Base-by-base conservation (phyloP, 2,113 vertebrate genomes). In the Brachyhypopomus gauderio region DNA sequence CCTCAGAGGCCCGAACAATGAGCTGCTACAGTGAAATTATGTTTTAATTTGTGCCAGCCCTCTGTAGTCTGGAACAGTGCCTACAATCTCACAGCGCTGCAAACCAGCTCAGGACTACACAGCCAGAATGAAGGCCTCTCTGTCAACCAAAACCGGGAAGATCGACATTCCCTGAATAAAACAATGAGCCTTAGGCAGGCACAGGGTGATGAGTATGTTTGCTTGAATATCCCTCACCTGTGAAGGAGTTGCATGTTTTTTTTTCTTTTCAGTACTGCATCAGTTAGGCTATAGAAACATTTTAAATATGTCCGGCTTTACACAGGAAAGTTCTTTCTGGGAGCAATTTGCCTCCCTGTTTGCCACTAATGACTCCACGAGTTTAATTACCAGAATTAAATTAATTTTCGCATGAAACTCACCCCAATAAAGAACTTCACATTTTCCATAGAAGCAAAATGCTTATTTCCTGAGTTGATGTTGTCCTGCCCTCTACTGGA, bases 401-500 rank as follows among this genome's bases (percentile, higher is more conserved):
- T 71, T 27, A 27, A 22, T 30, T 73, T 55, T 52, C 45, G 14
- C 45, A 52, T 52, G 45, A 22, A 74, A 16, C 30, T 74, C 7
- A 11, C 25, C 41, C 27, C 52, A 27, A n/a, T 14, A 70, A 11
- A 11, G 4, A 25, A 45, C 4, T 55, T 9, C 48, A 52, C 45
- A 8, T 7, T 30, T n/a, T 22, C 3, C 5, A 52, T 52, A 52
- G 45, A 52, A 52, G 45, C 45, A 52, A 52, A 52, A 52, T 52
- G 12, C 12, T 52, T 11, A 52, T 52, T 52, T 52, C 2, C 14
- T 30, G 77, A 55, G 52, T 5, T 16, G 27, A 78, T 90, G 88
- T 82, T 72, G 75, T 82, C 93, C 91, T 93, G 92, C 91, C 92
- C 91, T 87, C 93, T 85, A 88, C 88, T 91, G 93, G 91, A 86